Base-by-base conservation (phyloP, 1,140 invertebrate genomes). In the Elysia chlorotica region DNA sequence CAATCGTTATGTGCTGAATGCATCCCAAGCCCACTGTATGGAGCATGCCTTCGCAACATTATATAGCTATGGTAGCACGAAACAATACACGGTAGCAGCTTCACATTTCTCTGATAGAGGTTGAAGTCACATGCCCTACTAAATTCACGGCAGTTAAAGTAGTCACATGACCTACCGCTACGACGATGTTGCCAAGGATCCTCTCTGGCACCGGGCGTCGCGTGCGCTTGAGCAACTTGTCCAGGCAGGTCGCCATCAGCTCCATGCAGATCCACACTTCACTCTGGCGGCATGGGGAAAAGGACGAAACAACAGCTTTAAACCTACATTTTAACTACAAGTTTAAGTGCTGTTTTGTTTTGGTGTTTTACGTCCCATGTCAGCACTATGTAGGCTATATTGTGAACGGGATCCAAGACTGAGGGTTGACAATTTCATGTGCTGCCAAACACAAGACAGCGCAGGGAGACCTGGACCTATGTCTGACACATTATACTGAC, bases 191-290 rank as follows among this genome's bases (percentile, higher is more conserved):
- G 76, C 97, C 97, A 74, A 99, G 89, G 86, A 99, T 96, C 78
- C 91, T 90, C 90, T 99, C 97, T 25, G 97, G 97, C 85, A 99
- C 94, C 1, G 95, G 92, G 68, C 92, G 91, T 71, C 92, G 91
- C 31, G 96, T 90, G 92, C 93, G 89, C 87, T 96, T 97, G 31
- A 98, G 89, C 81, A 99, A 88, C 89, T 99, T 99, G 86, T 99
- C 98, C 83, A 99, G 94, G 89, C 97, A 99, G 17, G 96, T 97
- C 10, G 95, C 92, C 98, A 99, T 99, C 59, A 99, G 89, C 88
- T 99, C 97, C 97, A 99, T 99, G 85, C 97, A 99, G 83, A 99
- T 99, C 97, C 97, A 99, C 35, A 99, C 97, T 88, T 98, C 96
- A 21, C 94, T 95, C 87, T 89, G 83, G n/a, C 3, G 28, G 23